phyloP scores from a whole-genome alignment of 1,140 invertebrate species.

The Drosophila santomea region DNA sequence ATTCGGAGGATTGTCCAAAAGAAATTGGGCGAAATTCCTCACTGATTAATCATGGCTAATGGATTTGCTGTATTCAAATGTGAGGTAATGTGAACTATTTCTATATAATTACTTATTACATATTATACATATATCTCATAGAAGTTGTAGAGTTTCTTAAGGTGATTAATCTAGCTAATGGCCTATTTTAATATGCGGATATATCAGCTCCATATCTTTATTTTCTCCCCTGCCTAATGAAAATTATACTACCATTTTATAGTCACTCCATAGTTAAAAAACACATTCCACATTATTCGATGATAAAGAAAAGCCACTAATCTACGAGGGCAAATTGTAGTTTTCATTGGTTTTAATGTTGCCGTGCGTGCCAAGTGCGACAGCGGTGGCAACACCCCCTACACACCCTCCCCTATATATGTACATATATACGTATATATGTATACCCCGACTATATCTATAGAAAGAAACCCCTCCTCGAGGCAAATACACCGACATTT shows the following conservation, averaged over 20 bases:
- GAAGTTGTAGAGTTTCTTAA: not conserved
- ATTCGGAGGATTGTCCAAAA: constrained; percentile 32
- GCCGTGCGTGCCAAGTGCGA: constrained; percentile 75
- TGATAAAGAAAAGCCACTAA: constrained; percentile 70
- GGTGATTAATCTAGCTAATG: not conserved
- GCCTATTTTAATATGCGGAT: not conserved
- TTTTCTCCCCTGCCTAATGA: constrained; percentile 5
- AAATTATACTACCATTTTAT: constrained; percentile 36
- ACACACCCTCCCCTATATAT: constrained; percentile 5
- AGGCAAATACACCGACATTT: constrained; percentile 69
- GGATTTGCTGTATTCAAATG: constrained; percentile 21
- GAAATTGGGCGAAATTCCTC: constrained; percentile 25
- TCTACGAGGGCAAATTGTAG: constrained; percentile 76
- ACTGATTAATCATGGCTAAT: constrained; percentile 44
- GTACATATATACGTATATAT: too few relatives aligned
- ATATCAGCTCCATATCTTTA: constrained; percentile 2
- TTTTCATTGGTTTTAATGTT: constrained; percentile 82
- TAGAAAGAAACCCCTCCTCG: constrained; percentile 40
- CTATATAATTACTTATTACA: not conserved
- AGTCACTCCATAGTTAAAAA: constrained; percentile 4
- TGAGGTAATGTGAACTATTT: not conserved
- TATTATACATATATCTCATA: not conserved
- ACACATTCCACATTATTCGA: constrained; percentile 41
- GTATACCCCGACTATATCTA: not conserved
- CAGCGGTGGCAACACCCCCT: constrained; percentile 47